Base-by-base conservation (phyloP, 2,888 invertebrate species). In the Galerucella pusilla region DNA sequence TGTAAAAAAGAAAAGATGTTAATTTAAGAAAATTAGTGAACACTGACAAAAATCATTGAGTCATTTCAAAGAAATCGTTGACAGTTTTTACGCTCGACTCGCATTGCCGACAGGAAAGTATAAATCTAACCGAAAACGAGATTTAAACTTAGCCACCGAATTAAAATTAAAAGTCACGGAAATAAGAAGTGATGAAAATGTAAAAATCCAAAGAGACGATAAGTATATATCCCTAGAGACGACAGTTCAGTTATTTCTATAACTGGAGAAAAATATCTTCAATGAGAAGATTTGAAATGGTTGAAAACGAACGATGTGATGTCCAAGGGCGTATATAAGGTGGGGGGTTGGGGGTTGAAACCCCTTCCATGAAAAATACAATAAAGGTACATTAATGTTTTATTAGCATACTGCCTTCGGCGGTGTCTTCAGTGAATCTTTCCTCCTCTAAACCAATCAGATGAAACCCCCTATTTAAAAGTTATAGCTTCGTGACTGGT, bases 51-150 rank as follows among this genome's bases (percentile, higher is more conserved):
- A 75, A 67, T 73, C 68, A 65, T 68, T 73, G 59, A 76, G 20
- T 59, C 57, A 73, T 74, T 76, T 73, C 76, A 73, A 64, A 78
- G 77, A 77, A 70, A 71, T 63, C 69, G 70, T 57, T 77, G 80
- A 80, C 78, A 77, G 79, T 81, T 82, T 82, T 80, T 80, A 82
- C 76, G 81, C 80, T 79, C 78, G 80, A 79, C 78, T 78, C 76
- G 75, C 76, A 79, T 78, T 78, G 80, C 74, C 76, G 82, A 82
- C 84, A 83, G 85, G 83, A 85, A 84, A 83, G 81, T 81, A 85
- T 84, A 84, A 84, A 84, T 84, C 83, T 82, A 81, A 81, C 79
- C 79, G 81, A 79, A 70, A 83, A 82, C 83, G 81, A 83, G 83
- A 83, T 81, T 79, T 79, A 73, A 77, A 68, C 82, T 83, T 76